phyloP scores from a whole-genome alignment of 2,113 vertebrate genomes.

The Paradoxurus hermaphroditus region DNA sequence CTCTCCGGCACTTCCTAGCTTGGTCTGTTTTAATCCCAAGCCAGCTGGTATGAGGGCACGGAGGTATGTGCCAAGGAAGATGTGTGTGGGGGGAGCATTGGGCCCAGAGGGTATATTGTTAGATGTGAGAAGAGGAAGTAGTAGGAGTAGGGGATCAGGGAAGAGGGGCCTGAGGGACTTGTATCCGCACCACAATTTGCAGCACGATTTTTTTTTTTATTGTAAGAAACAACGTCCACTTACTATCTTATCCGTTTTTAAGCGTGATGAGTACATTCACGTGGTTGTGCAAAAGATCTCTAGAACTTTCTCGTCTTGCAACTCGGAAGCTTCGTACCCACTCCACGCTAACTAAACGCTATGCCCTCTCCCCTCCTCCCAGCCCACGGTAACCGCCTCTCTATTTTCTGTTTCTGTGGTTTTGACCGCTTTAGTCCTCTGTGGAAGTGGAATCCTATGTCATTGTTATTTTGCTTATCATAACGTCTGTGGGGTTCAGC shows the following conservation, averaged over 20 bases:
- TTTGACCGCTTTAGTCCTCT: neutral
- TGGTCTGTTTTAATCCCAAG: conserved; percentile 72
- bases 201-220: neutral
- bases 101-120: neutral
- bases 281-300: neutral
- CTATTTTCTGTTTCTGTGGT: neutral
- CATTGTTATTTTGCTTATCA: neutral
- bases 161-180: neutral
- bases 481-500: neutral
- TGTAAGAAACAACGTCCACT: neutral
- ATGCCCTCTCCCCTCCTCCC: neutral
- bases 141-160: conserved; percentile 43
- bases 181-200: neutral
- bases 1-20: conserved; percentile 59
- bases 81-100: neutral
- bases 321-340: neutral
- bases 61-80: conserved; percentile 40
- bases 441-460: neutral
- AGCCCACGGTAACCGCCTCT: neutral
- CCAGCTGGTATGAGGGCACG: conserved; percentile 68
- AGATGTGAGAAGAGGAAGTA: conserved; percentile 52
- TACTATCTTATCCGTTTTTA: neutral
- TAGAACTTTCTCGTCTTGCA: neutral
- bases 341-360: neutral
- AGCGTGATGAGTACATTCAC: neutral